Evolutionary conservation across 2,113 vertebrate species (phyloP).

Genomic region (Conger conger): DNA sequence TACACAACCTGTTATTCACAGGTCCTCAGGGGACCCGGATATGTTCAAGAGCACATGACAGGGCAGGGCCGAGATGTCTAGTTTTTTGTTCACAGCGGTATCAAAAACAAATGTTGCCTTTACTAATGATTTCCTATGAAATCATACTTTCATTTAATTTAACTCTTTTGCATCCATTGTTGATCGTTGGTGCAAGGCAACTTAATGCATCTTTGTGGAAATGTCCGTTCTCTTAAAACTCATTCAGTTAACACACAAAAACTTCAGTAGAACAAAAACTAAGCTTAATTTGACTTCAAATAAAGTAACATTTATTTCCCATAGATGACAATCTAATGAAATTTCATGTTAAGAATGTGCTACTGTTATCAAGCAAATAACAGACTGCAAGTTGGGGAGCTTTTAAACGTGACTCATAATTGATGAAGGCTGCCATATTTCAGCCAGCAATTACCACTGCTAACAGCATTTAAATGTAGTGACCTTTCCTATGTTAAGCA

Average conservation of each 20-base stretch:
- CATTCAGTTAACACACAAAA: constrained; percentile 1
- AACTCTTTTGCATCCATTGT: not conserved
- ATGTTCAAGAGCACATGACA: not conserved
- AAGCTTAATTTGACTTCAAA: too few relatives aligned
- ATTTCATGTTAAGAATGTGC: too few relatives aligned
- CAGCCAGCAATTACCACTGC: not conserved
- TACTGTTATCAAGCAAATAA: too few relatives aligned
- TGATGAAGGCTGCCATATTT: not conserved
- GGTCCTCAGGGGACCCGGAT: not conserved
- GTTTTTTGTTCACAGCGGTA: not conserved
- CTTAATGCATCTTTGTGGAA: not conserved
- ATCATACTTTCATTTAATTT: not conserved
- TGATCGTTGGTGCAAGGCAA: not conserved
- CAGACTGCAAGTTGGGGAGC: too few relatives aligned
- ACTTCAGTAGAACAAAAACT: too few relatives aligned
- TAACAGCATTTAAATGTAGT: not conserved
- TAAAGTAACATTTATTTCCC: too few relatives aligned
- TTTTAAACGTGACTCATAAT: not conserved
- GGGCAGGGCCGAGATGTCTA: not conserved
- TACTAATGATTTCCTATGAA: not conserved
- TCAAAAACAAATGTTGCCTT: not conserved
- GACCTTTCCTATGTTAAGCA: not conserved
- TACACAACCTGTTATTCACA: not conserved
- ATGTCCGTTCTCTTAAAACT: constrained; percentile 9
- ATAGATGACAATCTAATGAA: too few relatives aligned